Base-by-base conservation (phyloP, 2,888 invertebrate genomes). In the Callimorpha dominula region DNA sequence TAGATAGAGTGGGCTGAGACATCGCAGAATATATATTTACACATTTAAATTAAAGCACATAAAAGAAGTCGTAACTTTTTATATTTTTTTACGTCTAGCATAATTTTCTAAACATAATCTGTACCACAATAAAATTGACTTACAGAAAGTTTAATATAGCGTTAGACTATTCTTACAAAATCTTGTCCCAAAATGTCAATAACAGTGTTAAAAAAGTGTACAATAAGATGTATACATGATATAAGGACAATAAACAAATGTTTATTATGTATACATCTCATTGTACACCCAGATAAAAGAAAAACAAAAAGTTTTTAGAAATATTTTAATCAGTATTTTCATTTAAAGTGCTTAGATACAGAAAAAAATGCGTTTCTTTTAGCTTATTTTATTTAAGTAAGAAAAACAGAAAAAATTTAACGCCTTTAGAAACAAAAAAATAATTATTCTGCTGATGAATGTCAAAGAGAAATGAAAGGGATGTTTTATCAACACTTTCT, bases 401-500 rank as follows among this genome's bases (percentile, higher is more conserved):
- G 49, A 5, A 65, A 65, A 49, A 12, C 14, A 31, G 43, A 65
- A 65, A 14, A 60, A 14, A 14, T 31, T 60, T 14, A 31, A 31
- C 20, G 14, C 14, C 31, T 31, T 31, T 14, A 6, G 4, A 31
- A 60, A 14, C 12, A 31, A 60, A 60, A n/a, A 20, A 57, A 31
- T 12, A 14, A 60, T 31, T 60, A 60, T 60, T 60, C 60, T 60
- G 60, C 12, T 60, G 60, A 60, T 60, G 60, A 31, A 31, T 60
- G 14, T 31, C 50, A 50, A 65, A 65, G 31, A 40, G 20, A 65
- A 65, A 65, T 65, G 9, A 65, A 65, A 20, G 20, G 43, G 63
- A 70, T 63, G 68, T 73, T 73, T 73, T 68, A 46, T 78, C 72
- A 78, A 78, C 71, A 65, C 49, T 60, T 71, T 75, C 79, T 82